These are phyloP conservation scores for Catalaphyllia jardinei DNA, from an alignment of 64 coral and sea anemone species.

Conservation along the genomic window DNA sequence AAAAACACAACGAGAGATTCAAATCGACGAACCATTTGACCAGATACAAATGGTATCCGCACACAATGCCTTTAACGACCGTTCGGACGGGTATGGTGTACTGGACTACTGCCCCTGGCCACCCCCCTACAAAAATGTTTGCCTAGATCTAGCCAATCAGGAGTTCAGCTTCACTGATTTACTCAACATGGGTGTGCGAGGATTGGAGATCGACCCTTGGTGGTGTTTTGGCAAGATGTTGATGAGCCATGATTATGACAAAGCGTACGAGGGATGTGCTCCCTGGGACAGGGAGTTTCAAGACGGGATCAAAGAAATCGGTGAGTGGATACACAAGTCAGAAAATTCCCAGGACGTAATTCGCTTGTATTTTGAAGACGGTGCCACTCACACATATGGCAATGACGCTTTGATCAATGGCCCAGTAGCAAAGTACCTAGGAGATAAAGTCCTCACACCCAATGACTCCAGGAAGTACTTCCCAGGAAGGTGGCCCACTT, in stretches of 20 bases:
- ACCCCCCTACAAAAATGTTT: slow-evolving; percentile 73
- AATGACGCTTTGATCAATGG: slow-evolving; percentile 81
- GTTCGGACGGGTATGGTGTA: slow-evolving; percentile 73
- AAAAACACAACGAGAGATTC: slow-evolving; percentile 79
- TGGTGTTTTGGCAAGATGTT: slow-evolving; percentile 92
- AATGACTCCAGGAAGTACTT: slow-evolving; percentile 65
- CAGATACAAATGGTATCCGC: slow-evolving; percentile 82
- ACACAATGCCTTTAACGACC: slow-evolving; percentile 90
- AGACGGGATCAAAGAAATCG: slow-evolving; percentile 86
- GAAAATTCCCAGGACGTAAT: slow-evolving; percentile 78
- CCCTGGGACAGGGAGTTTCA: slow-evolving; percentile 86
- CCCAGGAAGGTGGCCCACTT: slow-evolving; percentile 75
- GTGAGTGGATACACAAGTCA: slow-evolving; percentile 61
- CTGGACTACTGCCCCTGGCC: slow-evolving; percentile 86
- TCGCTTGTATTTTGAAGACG: slow-evolving; percentile 90
- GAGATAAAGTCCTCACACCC: slow-evolving; percentile 85
- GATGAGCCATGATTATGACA: slow-evolving; percentile 75
- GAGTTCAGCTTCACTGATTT: slow-evolving; percentile 92
- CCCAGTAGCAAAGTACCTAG: slow-evolving; percentile 72
- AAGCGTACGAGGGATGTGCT: slow-evolving; percentile 71
- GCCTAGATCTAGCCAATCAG: slow-evolving; percentile 89
- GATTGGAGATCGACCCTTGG: slow-evolving; percentile 88
- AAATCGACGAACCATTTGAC: slow-evolving; percentile 58
- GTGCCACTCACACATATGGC: slow-evolving; percentile 59
- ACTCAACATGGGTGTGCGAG: slow-evolving; percentile 82